Conservation (phyloP, 2,113 vertebrate species). For the Esox niger region DNA sequence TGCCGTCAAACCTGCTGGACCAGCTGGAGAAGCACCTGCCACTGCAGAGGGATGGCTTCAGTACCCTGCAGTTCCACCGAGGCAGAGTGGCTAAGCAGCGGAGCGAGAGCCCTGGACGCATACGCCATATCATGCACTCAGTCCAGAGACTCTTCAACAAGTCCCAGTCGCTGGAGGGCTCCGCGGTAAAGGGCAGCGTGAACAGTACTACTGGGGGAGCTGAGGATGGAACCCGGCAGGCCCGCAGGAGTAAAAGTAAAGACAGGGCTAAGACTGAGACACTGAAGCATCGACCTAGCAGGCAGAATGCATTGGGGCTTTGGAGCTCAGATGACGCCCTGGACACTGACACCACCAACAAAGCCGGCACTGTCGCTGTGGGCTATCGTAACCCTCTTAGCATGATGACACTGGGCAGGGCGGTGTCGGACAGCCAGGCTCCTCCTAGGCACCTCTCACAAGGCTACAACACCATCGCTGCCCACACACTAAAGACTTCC, state of each 20-base stretch:
- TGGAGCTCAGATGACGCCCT: conserved; percentile 94
- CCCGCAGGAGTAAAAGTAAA: conserved; percentile 93
- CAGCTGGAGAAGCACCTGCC: conserved; percentile 98
- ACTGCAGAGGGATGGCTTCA: conserved; percentile 93
- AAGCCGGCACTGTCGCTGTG: conserved; percentile 65
- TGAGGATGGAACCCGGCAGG: conserved; percentile 80
- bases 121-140: conserved; percentile 95
- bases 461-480: conserved; percentile 81
- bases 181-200: conserved; percentile 77
- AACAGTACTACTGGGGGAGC: conserved; percentile 72
- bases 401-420: conserved; percentile 88
- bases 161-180: conserved; percentile 85
- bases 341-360: conserved; percentile 82
- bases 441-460: conserved; percentile 83
- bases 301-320: conserved; percentile 78
- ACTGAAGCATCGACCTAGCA: conserved; percentile 83
- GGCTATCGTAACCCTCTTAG: conserved; percentile 86
- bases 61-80: conserved; percentile 94
- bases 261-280: conserved; percentile 89
- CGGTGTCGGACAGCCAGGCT: conserved; percentile 71
- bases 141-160: conserved; percentile 94
- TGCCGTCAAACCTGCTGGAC: conserved; percentile 92
- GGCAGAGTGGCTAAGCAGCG: conserved; percentile 84
- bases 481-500: conserved; percentile 80
- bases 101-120: conserved; percentile 93